Base-by-base conservation (phyloP, 2,888 invertebrate genomes). In the Clusia tigrina region DNA sequence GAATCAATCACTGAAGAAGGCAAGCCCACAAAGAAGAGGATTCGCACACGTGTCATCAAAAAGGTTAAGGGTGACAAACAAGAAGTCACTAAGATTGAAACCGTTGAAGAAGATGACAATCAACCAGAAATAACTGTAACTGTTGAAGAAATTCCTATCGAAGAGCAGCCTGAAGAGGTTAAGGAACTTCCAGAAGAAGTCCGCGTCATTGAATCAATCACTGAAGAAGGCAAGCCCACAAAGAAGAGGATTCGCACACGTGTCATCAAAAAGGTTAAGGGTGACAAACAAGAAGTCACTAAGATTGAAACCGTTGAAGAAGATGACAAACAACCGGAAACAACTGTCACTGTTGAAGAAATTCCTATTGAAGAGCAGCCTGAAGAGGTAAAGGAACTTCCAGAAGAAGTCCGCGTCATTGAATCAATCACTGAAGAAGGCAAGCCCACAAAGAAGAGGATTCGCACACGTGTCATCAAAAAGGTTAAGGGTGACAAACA, bases 71-170 rank as follows among this genome's bases (percentile, higher is more conserved):
- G 61, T 38, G 61, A 15, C 32, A 64, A 61, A 54, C 64, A 64
- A 55, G 64, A 64, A 64, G 61, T 64, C 42, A 64, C 64, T 3
- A 64, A 64, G 26, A 64, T 64, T n/a, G 61, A 64, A 23, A 64
- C 64, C 1, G 64, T 64, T 18, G 64, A 64, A 58, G 64, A 64
- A 54, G 64, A 64, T 52, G 61, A 60, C 52, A 64, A 64, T 46
- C 58, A 58, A 12, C 61, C 64, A 25, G 58, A 61, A 58, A 64
- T 55, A 1, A 64, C 64, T 38, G 64, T 64, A 1, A 64, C 64
- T 18, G 64, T 64, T 20, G 58, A 64, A 52, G 64, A 64, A 37
- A 64, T 58, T 37, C 61, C 64, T 38, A 22, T 64, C 2, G 58
- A 64, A 26, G 64, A 58, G 24, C 24, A n/a, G 32, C 58, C 37